These are phyloP conservation scores for Tanypteryx hageni DNA, from an alignment of 2,888 invertebrate species.

Conservation along the genomic window DNA sequence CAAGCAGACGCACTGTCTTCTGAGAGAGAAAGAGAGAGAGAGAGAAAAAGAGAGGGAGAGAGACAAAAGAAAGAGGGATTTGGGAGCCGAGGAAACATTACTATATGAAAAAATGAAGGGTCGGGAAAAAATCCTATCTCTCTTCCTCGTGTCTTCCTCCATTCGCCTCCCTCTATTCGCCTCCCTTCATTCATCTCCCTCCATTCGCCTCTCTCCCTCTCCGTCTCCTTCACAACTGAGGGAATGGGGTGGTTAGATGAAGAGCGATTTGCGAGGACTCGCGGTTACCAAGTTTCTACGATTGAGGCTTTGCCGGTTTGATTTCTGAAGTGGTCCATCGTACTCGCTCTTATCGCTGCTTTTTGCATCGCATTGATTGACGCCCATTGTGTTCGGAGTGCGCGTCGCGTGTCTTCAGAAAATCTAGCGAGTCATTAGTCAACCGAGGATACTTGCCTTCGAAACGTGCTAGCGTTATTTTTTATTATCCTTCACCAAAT, in stretches of 20 bases:
- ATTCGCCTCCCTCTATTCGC: background rate
- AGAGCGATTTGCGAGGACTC: constrained; percentile 13
- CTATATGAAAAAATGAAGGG: background rate
- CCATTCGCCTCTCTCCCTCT: background rate
- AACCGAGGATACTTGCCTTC: no score
- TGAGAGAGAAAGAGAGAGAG: background rate
- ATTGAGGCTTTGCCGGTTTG: constrained; percentile 5
- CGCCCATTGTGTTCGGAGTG: background rate
- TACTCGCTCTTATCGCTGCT: background rate
- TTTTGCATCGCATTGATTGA: background rate
- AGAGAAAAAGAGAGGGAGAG: background rate
- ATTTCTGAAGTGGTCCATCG: background rate
- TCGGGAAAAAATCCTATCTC: background rate
- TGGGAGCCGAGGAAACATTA: background rate
- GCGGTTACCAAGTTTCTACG: constrained; percentile 11
- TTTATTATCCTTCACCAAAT: no score
- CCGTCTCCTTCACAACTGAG: background rate
- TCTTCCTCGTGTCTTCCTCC: background rate
- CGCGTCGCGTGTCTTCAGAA: no score
- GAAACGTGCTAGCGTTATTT: no score
- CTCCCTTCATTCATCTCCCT: background rate
- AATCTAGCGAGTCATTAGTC: no score
- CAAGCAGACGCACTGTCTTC: background rate
- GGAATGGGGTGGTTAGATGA: background rate
- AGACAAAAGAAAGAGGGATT: background rate